Base-by-base conservation (phyloP, 1,140 invertebrate species). In the Heliconius nattereri region DNA sequence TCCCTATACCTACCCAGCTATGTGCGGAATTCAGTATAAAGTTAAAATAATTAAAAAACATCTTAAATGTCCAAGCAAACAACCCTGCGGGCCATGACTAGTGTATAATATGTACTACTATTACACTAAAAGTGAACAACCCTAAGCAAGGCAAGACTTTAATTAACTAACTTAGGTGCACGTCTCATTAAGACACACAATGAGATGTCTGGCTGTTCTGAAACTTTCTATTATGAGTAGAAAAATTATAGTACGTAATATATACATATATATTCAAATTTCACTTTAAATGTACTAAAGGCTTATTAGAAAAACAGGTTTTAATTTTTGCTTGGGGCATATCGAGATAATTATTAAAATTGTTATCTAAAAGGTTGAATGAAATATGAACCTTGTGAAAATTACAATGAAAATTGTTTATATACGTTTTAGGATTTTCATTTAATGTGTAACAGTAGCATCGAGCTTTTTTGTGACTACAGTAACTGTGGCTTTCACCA, bases 261-360 rank as follows among this genome's bases (percentile, higher is more conserved):
- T 66, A 16, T 23, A 57, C 32, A 35, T 35, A 35, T 35, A 35
- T 35, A 13, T 26, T 7, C 6, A 35, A 7, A 11, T 23, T 60
- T 60, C 11, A 60, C 23, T 60, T 60, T 20, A 60, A n/a, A 60
- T 23, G n/a, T 60, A 60, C n/a, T 54, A 7, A 54, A 54, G 16
- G 19, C 16, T 54, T 54, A 35, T 35, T 32, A 29, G 16, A 26
- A 76, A 83, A 71, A 80, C 6, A 26, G 6, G 35, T 76, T 45
- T 73, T 52, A 20, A 20, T 52, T 52, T 52, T 20, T 20, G 19
- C 19, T 52, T 6, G 49, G 16, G 49, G 49, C 13, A 45, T 45
- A 45, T 45, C 16, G 13, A 45, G 13, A 16, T 45, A 16, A 16
- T 16, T 45, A 16, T 45, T 45, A 45, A 16, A 45, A 16, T 45